phyloP scores from a whole-genome alignment of 2,797 vertebrate genomes.

The Fundulus diaphanus region DNA sequence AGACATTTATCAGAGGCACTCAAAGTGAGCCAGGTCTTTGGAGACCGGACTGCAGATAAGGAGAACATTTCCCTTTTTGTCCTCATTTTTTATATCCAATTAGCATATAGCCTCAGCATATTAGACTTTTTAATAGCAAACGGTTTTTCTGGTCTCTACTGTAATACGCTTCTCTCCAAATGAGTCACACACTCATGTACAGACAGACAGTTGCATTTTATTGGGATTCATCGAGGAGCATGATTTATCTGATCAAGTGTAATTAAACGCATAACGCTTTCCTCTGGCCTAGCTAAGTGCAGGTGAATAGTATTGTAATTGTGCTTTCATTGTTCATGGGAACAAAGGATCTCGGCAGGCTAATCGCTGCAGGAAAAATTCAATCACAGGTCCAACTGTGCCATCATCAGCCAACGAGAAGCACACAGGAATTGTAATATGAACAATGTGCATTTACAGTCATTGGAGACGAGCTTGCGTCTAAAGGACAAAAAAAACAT shows the following conservation, averaged over 20 bases:
- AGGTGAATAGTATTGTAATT: slow-evolving; percentile 49
- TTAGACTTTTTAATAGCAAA: slow-evolving; percentile 41
- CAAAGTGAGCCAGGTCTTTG: no score
- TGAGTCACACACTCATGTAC: slow-evolving; percentile 14
- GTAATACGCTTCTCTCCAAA: slow-evolving; percentile 31
- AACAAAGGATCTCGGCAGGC: slow-evolving; percentile 43
- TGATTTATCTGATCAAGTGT: slow-evolving; percentile 53
- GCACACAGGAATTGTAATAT: slow-evolving; percentile 10
- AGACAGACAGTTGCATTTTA: slow-evolving; percentile 32
- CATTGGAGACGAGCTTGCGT: neutral
- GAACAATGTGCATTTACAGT: slow-evolving; percentile 1
- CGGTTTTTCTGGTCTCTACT: slow-evolving; percentile 35
- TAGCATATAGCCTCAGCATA: slow-evolving; percentile 13
- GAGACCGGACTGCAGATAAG: neutral
- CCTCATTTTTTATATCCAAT: neutral
- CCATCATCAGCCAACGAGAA: slow-evolving; percentile 17
- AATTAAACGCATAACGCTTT: slow-evolving; percentile 55
- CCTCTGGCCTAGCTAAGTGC: slow-evolving; percentile 43
- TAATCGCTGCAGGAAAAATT: slow-evolving; percentile 41
- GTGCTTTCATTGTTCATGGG: slow-evolving; percentile 54
- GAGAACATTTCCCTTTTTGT: neutral
- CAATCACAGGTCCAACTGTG: slow-evolving; percentile 15
- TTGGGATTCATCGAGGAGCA: slow-evolving; percentile 30
- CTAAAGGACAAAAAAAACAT: neutral
- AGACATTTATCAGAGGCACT: no score